phyloP scores from a whole-genome alignment of 2,113 vertebrate species.

The Haplochromis vanheusdeni region DNA sequence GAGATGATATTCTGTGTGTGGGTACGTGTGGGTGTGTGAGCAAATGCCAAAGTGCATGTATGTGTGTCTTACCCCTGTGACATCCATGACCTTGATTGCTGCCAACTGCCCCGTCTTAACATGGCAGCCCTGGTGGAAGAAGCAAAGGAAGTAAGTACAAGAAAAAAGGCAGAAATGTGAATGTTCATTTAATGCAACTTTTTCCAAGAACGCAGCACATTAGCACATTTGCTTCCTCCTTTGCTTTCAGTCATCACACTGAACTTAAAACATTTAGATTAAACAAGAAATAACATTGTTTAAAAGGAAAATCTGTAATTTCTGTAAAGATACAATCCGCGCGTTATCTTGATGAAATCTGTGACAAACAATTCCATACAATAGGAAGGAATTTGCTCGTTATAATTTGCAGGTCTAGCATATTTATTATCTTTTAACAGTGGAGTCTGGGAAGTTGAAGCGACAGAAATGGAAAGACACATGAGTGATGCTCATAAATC shows the following conservation, averaged over 20 bases:
- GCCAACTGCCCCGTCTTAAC: constrained; percentile 73
- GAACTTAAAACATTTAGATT: background rate
- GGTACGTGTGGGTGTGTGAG: background rate
- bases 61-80: constrained; percentile 66
- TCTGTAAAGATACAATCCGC: background rate
- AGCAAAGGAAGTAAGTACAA: background rate
- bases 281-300: background rate
- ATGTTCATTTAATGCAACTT: background rate
- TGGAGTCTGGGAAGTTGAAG: background rate
- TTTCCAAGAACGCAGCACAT: background rate
- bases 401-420: background rate
- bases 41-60: background rate
- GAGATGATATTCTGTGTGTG: constrained; percentile 31
- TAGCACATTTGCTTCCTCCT: background rate
- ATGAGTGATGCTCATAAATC: background rate
- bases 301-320: background rate
- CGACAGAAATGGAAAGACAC: background rate
- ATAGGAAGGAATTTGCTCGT: background rate
- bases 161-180: background rate
- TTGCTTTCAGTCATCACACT: background rate
- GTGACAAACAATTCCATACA: background rate
- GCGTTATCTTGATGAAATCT: background rate
- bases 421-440: background rate
- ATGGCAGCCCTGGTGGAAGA: constrained; percentile 67
- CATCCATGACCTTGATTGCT: constrained; percentile 77